These are phyloP conservation scores for Ophthalmolycus amberensis DNA, from an alignment of 2,113 vertebrate genomes.

Conservation along the genomic window DNA sequence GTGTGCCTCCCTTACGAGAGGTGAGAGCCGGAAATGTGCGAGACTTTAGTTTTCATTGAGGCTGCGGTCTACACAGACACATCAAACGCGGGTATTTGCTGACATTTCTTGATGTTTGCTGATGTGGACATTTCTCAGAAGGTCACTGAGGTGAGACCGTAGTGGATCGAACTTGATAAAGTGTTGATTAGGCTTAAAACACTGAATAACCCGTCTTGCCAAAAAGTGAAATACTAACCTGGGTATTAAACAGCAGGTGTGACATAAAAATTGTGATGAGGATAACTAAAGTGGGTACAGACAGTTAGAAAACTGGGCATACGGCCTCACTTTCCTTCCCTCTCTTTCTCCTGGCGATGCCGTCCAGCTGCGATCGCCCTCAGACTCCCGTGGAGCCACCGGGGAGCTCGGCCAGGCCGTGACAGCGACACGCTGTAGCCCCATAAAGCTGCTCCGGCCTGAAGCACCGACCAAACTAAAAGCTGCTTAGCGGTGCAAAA, in stretches of 20 bases:
- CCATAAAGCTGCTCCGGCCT: conserved; percentile 58
- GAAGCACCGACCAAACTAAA: conserved; percentile 55
- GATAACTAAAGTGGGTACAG: neutral
- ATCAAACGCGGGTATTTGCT: conserved; percentile 31
- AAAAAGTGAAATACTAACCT: neutral
- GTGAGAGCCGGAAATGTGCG: conserved; percentile 47
- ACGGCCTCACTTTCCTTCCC: neutral
- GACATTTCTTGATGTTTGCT: conserved; percentile 47
- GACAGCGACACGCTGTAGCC: conserved; percentile 64
- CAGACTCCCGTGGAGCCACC: conserved; percentile 25
- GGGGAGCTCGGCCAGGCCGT: conserved; percentile 46
- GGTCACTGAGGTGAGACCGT: neutral
- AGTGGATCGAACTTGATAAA: neutral
- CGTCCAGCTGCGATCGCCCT: conserved; percentile 8
- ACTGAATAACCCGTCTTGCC: neutral
- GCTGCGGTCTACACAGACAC: conserved; percentile 27
- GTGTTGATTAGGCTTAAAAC: conserved; percentile 3
- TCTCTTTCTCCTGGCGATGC: neutral
- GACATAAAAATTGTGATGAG: neutral
- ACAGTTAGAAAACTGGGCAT: neutral
- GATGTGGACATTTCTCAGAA: conserved; percentile 25
- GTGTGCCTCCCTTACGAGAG: conserved; percentile 12
- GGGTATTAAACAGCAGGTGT: neutral
- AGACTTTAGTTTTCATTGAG: conserved; percentile 15
- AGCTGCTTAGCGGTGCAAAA: conserved; percentile 75